phyloP scores from a whole-genome alignment of 2,797 vertebrate species.

The Epinephelus coioides region DNA sequence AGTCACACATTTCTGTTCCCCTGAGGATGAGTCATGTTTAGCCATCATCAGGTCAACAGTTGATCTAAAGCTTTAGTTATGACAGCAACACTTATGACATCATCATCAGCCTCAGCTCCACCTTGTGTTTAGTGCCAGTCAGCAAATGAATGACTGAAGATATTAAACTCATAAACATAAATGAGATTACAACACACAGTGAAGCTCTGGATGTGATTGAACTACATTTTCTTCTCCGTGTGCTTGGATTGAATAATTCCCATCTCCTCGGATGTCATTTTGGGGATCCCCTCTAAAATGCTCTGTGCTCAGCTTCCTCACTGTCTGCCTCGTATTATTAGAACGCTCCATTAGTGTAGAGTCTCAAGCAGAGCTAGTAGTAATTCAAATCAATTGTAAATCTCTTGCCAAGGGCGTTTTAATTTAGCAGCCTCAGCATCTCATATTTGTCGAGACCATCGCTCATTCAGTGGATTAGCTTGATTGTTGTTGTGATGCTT shows the following conservation, averaged over 20 bases:
- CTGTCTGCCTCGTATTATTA: background rate
- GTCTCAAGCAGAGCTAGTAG: conserved; percentile 9
- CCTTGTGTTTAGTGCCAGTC: too few relatives aligned
- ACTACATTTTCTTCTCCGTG: background rate
- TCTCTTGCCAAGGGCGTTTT: conserved; percentile 15
- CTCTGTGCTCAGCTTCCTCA: conserved; percentile 1
- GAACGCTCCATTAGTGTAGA: background rate
- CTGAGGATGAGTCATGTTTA: background rate
- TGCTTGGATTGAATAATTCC: background rate
- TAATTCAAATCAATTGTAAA: conserved; percentile 35
- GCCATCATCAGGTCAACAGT: too few relatives aligned
- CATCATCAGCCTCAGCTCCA: too few relatives aligned
- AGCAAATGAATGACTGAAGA: too few relatives aligned
- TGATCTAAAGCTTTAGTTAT: too few relatives aligned
- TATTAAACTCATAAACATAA: too few relatives aligned
- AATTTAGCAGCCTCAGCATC: conserved; percentile 31
- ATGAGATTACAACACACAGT: too few relatives aligned
- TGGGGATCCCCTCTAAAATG: background rate
- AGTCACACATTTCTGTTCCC: background rate
- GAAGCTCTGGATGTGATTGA: too few relatives aligned
- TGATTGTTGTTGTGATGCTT: background rate
- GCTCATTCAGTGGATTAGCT: conserved; percentile 20
- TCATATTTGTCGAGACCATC: conserved; percentile 8
- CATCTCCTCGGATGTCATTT: background rate
- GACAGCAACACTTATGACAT: too few relatives aligned